These are phyloP conservation scores for Chymomyza caudatula DNA, from an alignment of 2,888 invertebrate species.

Conservation along the genomic window DNA sequence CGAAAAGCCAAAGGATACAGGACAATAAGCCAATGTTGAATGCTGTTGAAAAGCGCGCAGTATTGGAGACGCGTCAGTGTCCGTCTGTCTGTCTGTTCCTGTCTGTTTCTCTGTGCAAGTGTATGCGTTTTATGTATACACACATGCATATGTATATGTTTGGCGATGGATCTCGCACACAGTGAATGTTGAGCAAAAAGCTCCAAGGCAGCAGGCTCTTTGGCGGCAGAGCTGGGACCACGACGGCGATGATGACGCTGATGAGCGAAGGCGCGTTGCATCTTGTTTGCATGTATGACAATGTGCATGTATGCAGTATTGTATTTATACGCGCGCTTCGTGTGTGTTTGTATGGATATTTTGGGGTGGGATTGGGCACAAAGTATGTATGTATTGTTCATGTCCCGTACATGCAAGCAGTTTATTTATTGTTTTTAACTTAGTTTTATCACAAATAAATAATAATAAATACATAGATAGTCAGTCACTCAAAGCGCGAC, in stretches of 20 bases:
- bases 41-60: constrained; percentile 8
- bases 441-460: background rate
- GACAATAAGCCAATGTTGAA: constrained; percentile 4
- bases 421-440: background rate
- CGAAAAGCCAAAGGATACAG: constrained; percentile 23
- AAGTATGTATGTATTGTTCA: background rate
- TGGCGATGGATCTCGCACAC: constrained; percentile 3
- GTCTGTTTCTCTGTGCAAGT: constrained; percentile 6
- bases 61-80: constrained; percentile 10
- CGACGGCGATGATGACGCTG: constrained; percentile 8
- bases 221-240: constrained; percentile 3
- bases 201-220: background rate
- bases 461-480: constrained; percentile 19
- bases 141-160: background rate
- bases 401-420: background rate
- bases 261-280: constrained; percentile 43
- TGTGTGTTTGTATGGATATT: constrained; percentile 31
- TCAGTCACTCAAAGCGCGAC: constrained; percentile 16
- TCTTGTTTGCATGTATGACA: constrained; percentile 47
- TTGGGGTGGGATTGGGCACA: constrained; percentile 26
- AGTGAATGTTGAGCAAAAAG: constrained; percentile 15
- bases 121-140: constrained; percentile 11
- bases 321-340: constrained; percentile 2
- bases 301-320: constrained; percentile 39
- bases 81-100: constrained; percentile 6